Evolutionary conservation across 2,113 vertebrate genomes (phyloP).

Genomic region (Entomyzon cyanotis): DNA sequence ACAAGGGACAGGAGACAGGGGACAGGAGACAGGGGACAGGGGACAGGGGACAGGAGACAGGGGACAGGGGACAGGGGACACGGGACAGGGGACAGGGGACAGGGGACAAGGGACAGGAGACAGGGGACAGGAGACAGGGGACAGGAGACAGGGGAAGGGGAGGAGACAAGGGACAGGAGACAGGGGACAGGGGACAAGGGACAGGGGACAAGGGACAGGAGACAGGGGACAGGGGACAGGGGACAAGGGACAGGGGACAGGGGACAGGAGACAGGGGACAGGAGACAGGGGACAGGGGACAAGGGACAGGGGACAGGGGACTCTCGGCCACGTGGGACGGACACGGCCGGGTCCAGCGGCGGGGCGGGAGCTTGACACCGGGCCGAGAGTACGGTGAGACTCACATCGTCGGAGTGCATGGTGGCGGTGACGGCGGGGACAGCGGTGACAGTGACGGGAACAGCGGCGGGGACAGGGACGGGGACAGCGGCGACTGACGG

Average conservation of each 20-base stretch:
- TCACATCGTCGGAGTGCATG: conserved; percentile 65
- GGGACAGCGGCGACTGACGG: neutral
- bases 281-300: neutral
- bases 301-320: neutral
- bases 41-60: too few species aligned
- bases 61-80: neutral
- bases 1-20: too few species aligned
- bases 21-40: neutral
- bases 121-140: neutral
- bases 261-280: neutral
- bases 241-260: neutral
- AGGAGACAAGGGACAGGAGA: too few species aligned
- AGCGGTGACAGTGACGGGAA: fast-evolving
- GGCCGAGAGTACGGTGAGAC: neutral
- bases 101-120: too few species aligned
- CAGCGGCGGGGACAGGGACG: fast-evolving
- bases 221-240: too few species aligned
- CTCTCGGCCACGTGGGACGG: neutral
- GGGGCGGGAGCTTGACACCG: too few species aligned
- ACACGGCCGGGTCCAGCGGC: neutral
- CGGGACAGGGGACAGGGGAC: neutral
- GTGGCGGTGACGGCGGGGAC: neutral
- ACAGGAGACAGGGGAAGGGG: neutral
- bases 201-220: neutral
- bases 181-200: neutral